Base-by-base conservation (phyloP, 2,888 invertebrate genomes). In the Synergus japonicus region DNA sequence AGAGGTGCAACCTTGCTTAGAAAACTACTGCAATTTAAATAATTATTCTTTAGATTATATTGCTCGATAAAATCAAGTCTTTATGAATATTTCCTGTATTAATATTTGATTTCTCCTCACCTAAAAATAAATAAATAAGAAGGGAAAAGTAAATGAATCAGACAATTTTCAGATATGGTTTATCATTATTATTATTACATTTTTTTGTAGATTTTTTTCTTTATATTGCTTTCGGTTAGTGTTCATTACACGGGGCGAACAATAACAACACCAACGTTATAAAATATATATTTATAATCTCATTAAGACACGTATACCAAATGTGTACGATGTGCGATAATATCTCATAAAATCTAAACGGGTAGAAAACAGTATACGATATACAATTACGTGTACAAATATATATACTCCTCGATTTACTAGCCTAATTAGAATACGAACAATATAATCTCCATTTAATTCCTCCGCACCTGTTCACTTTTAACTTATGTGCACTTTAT, bases 351-450 rank as follows among this genome's bases (percentile, higher is more conserved):
- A 79, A 73, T 80, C 37, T 82, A 76, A 78, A 73, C 46, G 54
- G 22, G 43, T 78, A 80, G 15, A 82, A 82, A 80, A 78, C 64
- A 80, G 49, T 73, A 73, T 41, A 37, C 73, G 73, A 73, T 73
- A 54, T 54, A 54, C 46, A 69, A 66, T 54, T 46, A 67, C 29
- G 29, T 3, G 2, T 67, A 54, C 13, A 69, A 46, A 65, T 67
- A 73, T 73, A 60, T 60, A 60, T 22, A 8, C 12, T 29, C 29
- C 54, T 73, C 37, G 37, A 73, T 73, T 54, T 73, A 73, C 54
- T 73, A 73, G n/a, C 73, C 22, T 73, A 73, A 73, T 73, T 73
- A 54, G 54, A 54, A 37, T 29, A 54, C 37, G 73, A 54, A 54
- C 54, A 73, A 73, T 73, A 54, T 73, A 73, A 54, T 73, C 54